Conservation (phyloP, 2,888 invertebrate genomes). For the Drosophila cyrtoloma region DNA sequence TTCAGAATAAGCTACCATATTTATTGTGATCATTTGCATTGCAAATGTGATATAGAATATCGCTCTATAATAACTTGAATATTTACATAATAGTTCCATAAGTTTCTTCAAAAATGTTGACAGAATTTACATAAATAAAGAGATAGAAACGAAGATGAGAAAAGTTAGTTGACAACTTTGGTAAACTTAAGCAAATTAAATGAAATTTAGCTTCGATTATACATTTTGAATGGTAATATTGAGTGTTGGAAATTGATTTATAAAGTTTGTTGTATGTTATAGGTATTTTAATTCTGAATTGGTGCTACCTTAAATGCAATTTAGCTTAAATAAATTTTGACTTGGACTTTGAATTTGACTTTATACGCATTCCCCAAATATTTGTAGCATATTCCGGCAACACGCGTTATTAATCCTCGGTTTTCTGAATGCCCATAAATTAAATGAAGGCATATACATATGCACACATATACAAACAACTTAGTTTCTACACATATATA, state of each 20-base stretch:
- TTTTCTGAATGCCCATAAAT: slow-evolving; percentile 35
- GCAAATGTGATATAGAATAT: neutral
- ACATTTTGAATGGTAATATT: neutral
- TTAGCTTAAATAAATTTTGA: neutral
- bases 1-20: neutral
- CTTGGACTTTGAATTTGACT: neutral
- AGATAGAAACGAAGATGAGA: neutral
- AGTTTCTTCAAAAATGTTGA: neutral
- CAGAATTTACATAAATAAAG: neutral
- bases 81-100: neutral
- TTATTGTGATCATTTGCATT: neutral
- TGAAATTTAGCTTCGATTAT: neutral
- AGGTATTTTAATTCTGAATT: neutral
- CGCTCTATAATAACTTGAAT: neutral
- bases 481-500: neutral
- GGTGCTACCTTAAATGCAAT: neutral
- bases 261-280: neutral
- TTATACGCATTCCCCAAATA: neutral
- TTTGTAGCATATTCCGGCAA: neutral
- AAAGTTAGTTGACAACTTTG: neutral
- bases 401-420: slow-evolving; percentile 13
- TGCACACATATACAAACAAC: neutral
- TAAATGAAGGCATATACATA: slow-evolving; percentile 8
- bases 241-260: neutral
- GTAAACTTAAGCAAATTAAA: neutral